Evolutionary conservation across 2,797 vertebrate genomes (phyloP).

Genomic region (Acridotheres tristis): DNA sequence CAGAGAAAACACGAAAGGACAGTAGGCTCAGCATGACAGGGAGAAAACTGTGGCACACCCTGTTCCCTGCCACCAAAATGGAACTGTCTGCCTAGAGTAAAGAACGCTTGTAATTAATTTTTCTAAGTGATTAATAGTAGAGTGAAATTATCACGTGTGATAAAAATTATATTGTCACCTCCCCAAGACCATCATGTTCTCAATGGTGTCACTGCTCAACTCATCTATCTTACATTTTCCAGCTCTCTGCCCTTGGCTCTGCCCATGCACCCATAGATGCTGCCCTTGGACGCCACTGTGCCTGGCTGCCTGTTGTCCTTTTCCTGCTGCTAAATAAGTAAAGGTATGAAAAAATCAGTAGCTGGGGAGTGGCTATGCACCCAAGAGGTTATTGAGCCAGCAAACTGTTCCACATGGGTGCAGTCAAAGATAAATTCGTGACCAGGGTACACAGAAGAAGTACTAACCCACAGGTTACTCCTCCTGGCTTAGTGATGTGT

Average conservation of each 20-base stretch:
- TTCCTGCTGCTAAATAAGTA: background rate
- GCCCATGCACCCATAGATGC: background rate
- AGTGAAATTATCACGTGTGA: background rate
- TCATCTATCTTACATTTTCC: background rate
- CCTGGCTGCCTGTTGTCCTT: background rate
- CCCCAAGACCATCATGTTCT: background rate
- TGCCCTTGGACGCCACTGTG: background rate
- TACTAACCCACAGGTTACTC: background rate
- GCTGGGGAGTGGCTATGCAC: background rate
- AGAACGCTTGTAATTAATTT: background rate
- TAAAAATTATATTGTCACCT: background rate
- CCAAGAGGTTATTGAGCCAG: background rate
- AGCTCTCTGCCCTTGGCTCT: slow-evolving; percentile 19
- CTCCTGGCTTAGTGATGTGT: background rate
- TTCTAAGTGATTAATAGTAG: background rate
- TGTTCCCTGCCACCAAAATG: background rate
- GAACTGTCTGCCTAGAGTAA: background rate
- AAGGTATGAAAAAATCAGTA: background rate
- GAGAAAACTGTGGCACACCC: background rate
- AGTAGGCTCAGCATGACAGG: background rate
- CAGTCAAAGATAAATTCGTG: background rate
- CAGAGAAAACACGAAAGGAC: background rate
- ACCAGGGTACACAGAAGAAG: background rate
- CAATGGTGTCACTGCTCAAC: background rate
- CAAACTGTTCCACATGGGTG: background rate